A percentile compares a stretch with the other conserved stretches of the same genome.
phyloP scores from a whole-genome alignment of 2,888 invertebrate genomes.

The Amorpha juglandis region DNA sequence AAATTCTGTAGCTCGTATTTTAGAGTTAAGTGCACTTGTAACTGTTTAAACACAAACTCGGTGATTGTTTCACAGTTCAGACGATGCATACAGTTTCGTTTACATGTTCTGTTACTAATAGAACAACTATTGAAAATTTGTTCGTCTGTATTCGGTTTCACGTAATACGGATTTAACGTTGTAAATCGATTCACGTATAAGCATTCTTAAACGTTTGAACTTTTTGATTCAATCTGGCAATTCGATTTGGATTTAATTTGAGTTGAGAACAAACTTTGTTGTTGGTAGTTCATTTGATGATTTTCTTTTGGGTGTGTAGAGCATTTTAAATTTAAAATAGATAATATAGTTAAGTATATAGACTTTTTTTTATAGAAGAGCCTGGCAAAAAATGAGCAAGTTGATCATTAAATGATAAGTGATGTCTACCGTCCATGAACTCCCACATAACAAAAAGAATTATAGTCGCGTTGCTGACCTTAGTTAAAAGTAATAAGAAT shows the following conservation, averaged over 20 bases:
- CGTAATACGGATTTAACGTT: neutral
- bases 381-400: too few relatives aligned
- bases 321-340: too few relatives aligned
- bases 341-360: too few relatives aligned
- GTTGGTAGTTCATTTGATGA: neutral
- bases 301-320: too few relatives aligned
- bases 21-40: slow-evolving; percentile 29
- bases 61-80: slow-evolving; percentile 30
- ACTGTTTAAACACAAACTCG: slow-evolving; percentile 30
- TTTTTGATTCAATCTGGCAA: neutral
- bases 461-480: too few relatives aligned
- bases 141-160: neutral
- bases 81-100: slow-evolving; percentile 2
- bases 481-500: too few relatives aligned
- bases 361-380: too few relatives aligned
- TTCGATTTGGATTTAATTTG: neutral
- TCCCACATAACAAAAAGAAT: too few relatives aligned
- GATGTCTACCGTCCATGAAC: too few relatives aligned
- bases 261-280: neutral
- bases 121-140: slow-evolving; percentile 1
- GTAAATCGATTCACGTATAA: neutral
- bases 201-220: neutral
- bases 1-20: slow-evolving; percentile 23
- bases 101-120: slow-evolving; percentile 4
- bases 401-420: too few relatives aligned